These are phyloP conservation scores for Cuculus canorus DNA, from an alignment of 2,797 vertebrate genomes.

Conservation along the genomic window DNA sequence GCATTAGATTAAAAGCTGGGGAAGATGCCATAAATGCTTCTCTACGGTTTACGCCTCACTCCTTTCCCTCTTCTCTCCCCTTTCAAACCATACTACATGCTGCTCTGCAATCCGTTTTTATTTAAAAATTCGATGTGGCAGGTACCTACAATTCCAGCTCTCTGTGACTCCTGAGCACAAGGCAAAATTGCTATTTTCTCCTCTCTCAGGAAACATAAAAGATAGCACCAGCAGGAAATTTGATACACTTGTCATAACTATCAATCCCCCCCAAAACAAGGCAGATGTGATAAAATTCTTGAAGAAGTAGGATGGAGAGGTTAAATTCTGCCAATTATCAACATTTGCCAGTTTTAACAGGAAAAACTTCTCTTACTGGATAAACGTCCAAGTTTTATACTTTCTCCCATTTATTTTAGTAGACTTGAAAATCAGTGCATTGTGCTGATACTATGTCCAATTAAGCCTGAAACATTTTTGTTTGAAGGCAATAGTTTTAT, in stretches of 20 bases:
- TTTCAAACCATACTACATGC: background rate
- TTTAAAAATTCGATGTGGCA: slow-evolving; percentile 25
- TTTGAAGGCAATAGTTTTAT: background rate
- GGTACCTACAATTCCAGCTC: slow-evolving; percentile 44
- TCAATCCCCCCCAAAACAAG: slow-evolving; percentile 49
- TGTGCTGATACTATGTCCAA: background rate
- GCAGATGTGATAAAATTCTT: slow-evolving; percentile 43
- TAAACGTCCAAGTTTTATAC: background rate
- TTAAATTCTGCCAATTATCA: slow-evolving; percentile 33
- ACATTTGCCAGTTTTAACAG: slow-evolving; percentile 15
- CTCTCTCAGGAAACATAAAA: slow-evolving; percentile 71
- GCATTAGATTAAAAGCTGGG: slow-evolving; percentile 54
- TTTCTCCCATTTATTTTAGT: background rate
- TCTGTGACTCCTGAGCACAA: slow-evolving; percentile 52
- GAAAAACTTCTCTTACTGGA: background rate
- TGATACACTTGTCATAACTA: slow-evolving; percentile 60
- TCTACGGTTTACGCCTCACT: slow-evolving; percentile 33
- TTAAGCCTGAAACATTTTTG: background rate
- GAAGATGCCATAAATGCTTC: slow-evolving; percentile 55
- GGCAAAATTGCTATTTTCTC: slow-evolving; percentile 68
- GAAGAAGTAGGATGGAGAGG: slow-evolving; percentile 14
- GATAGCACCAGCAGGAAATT: slow-evolving; percentile 56
- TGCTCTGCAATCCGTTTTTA: slow-evolving; percentile 47
- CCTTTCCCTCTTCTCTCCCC: background rate
- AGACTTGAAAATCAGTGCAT: background rate